These are phyloP conservation scores for Spialia ferax DNA, from an alignment of 2,888 invertebrate species.

Conservation along the genomic window DNA sequence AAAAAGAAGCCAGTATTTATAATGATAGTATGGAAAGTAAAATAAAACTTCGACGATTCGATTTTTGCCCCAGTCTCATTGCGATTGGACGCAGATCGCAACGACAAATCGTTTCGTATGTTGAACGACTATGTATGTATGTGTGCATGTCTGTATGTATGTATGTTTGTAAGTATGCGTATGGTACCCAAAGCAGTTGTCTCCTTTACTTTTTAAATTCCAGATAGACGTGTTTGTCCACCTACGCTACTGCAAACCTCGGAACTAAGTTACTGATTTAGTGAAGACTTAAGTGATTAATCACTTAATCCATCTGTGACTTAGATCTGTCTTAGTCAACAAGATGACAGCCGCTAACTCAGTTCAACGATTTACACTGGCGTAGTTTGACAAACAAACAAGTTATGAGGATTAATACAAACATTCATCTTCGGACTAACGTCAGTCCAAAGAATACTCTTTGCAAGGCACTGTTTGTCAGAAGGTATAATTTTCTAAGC, in stretches of 20 bases:
- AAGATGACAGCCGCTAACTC: constrained; percentile 19
- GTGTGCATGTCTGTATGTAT: too few species aligned
- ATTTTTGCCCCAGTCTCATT: too few species aligned
- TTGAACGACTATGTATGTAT: too few species aligned
- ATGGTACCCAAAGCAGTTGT: too few species aligned
- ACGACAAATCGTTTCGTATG: too few species aligned
- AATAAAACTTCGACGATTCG: too few species aligned
- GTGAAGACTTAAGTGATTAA: background rate
- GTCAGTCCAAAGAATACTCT: too few species aligned
- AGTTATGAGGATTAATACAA: constrained; percentile 31
- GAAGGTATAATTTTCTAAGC: background rate
- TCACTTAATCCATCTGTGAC: constrained; percentile 8
- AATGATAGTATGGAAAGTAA: too few species aligned
- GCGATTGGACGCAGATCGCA: too few species aligned
- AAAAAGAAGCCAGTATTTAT: too few species aligned
- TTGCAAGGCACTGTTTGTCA: constrained; percentile 1
- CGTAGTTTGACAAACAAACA: constrained; percentile 27
- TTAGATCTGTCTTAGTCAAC: constrained; percentile 27
- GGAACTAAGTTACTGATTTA: background rate
- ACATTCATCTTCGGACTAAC: background rate
- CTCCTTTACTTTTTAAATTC: too few species aligned
- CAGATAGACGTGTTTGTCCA: background rate
- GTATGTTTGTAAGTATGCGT: too few species aligned
- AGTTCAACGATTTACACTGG: constrained; percentile 21
- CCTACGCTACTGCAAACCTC: background rate